Evolutionary conservation across 2,797 vertebrate genomes (phyloP), one percentile per base, ranked within the genome.

Genomic region (Typhlichthys subterraneus): DNA sequence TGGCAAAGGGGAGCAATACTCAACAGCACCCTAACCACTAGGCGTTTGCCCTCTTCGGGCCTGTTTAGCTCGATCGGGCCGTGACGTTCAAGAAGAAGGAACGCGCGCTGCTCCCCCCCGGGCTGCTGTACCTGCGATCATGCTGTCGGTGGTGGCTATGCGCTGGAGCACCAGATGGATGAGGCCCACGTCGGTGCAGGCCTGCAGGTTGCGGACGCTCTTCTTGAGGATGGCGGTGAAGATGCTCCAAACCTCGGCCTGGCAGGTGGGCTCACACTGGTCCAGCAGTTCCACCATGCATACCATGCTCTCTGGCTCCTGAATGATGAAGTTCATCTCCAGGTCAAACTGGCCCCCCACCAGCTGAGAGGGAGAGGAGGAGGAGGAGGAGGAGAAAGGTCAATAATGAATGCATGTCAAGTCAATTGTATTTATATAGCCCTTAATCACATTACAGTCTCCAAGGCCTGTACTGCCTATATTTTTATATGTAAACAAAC

Each of bases 301-400:
- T 63, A 90, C 87, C 17, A 99, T 94, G 85, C 96, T 96, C 71
- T 98, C 96, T 0, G 85, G 90, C 83, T 99, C 97, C 90, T 99
- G 97, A 82, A 99, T 99, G 85, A 99, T 97, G 72, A 99, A 99
- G 93, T 99, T 99, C 94, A 98, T 97, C 89, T 99, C 97, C 82
- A 98, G 90, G 90, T 99, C 98, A 89, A 99, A 99, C 54, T 95
- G 95, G 29, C 98, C 94, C 0, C 97, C 97, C 0, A 99, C 97
- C 59, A 99, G 88, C 98, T 99, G 90, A 66, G 80, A 11, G 73
- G 23, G 42, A 51, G 2, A 12, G 10, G 1, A 33, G 2, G n/a
- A 23, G 6, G 53, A 17, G 15, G 15, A 17, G 5, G 8, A 38
- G 23, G 23, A 12, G 1, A 0, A n/a, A 11, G 14, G 2, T 42